Percentiles rank a stretch among this genome's conserved stretches.
These are phyloP conservation scores for Campaea margaritaria DNA, from an alignment of 2,888 invertebrate genomes.

Conservation along the genomic window DNA sequence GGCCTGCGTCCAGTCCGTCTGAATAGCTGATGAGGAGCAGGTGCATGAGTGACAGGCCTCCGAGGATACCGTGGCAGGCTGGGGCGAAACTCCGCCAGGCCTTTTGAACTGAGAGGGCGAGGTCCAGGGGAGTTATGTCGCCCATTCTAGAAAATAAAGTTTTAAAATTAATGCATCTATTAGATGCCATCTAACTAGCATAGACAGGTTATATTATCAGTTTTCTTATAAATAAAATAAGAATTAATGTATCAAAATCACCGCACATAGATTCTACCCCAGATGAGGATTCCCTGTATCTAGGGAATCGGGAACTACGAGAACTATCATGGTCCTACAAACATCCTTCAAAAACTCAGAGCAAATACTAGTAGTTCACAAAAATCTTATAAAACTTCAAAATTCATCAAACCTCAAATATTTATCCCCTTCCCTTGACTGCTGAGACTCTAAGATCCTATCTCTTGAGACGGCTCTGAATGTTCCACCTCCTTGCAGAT, in stretches of 20 bases:
- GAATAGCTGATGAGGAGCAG: conserved; percentile 84
- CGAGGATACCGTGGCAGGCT: conserved; percentile 86
- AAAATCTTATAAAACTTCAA: not conserved
- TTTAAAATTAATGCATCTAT: no score
- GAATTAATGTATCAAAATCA: no score
- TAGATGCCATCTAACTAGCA: no score
- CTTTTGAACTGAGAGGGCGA: conserved; percentile 81
- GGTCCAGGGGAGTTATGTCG: conserved; percentile 80
- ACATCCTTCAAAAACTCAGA: no score
- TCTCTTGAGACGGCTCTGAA: conserved; percentile 78
- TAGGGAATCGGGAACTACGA: no score
- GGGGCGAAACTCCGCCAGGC: conserved; percentile 80
- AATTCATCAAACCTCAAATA: conserved; percentile 71
- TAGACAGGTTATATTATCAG: no score
- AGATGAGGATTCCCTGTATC: no score
- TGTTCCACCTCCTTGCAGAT: conserved; percentile 80
- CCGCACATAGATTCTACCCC: no score
- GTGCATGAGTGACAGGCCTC: conserved; percentile 85
- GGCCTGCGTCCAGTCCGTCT: conserved; percentile 75
- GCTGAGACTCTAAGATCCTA: conserved; percentile 75
- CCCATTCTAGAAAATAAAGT: conserved; percentile 60
- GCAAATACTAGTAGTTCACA: no score
- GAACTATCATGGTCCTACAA: no score
- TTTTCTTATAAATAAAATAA: no score
- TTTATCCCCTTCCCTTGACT: conserved; percentile 74